Evolutionary conservation across 2,113 vertebrate genomes (phyloP).

Genomic region (Vireo altiloquus): DNA sequence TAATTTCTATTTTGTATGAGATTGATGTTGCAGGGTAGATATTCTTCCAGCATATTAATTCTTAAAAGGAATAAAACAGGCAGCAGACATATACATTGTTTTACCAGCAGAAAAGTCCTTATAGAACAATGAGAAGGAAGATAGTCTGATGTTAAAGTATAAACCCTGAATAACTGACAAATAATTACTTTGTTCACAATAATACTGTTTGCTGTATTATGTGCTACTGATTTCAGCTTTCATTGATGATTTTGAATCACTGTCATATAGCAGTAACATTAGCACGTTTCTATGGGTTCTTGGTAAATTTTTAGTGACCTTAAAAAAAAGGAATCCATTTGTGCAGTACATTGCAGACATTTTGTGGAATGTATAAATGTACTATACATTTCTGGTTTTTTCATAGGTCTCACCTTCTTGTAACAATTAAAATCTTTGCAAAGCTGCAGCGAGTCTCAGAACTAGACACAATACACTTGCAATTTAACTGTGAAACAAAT

Average conservation of each 20-base stretch:
- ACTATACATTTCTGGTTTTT: rapidly evolving
- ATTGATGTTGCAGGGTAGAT: neutral
- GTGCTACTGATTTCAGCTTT: neutral
- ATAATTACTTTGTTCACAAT: neutral
- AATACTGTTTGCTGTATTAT: neutral
- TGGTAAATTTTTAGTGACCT: neutral
- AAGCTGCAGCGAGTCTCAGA: neutral
- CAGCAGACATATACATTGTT: neutral
- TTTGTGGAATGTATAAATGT: neutral
- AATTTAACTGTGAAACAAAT: neutral
- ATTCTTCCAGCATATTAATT: neutral
- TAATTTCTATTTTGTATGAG: neutral
- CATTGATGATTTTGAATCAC: neutral
- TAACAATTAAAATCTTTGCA: neutral
- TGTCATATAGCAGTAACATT: neutral
- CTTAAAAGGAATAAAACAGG: neutral
- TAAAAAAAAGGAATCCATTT: neutral
- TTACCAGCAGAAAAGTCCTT: neutral
- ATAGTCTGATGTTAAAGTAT: neutral
- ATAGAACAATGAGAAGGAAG: neutral
- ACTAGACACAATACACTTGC: neutral
- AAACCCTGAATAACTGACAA: neutral
- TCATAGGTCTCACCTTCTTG: neutral
- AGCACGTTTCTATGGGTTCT: neutral
- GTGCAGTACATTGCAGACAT: neutral